Evolutionary conservation across 2,888 invertebrate genomes (phyloP).

Genomic region (Rotaria sp.): DNA sequence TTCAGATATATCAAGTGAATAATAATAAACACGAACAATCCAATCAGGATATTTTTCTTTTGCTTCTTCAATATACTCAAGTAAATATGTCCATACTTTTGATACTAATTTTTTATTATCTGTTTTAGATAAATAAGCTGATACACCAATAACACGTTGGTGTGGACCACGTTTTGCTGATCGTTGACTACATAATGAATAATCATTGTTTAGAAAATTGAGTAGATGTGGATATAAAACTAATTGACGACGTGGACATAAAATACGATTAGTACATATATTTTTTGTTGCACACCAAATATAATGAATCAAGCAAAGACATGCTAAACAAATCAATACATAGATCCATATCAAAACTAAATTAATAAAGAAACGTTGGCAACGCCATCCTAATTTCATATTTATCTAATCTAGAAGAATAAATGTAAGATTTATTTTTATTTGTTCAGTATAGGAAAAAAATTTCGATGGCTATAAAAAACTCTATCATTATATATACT

Average conservation of each 20-base stretch:
- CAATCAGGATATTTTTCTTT: slow-evolving; percentile 34
- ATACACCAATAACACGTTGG: slow-evolving; percentile 30
- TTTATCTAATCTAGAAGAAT: neutral
- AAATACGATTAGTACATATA: neutral
- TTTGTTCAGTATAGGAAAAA: neutral
- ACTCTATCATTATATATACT: neutral
- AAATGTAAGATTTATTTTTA: neutral
- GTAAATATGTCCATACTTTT: neutral
- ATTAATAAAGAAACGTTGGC: neutral
- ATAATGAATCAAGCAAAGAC: neutral
- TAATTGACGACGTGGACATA: neutral
- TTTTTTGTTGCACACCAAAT: neutral
- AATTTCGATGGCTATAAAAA: neutral
- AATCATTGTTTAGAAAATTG: neutral
- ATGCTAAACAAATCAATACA: neutral
- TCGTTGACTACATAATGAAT: neutral
- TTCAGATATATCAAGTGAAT: neutral
- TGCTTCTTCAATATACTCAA: slow-evolving; percentile 3
- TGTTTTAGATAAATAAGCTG: neutral
- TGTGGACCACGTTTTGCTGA: slow-evolving; percentile 26
- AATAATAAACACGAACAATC: slow-evolving; percentile 31
- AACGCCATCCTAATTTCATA: neutral
- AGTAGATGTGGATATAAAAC: neutral
- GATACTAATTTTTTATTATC: neutral
- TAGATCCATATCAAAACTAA: no score